A percentile compares a stretch with the other conserved stretches of the same genome.
These are phyloP conservation scores for Epizoanthus stellaris DNA, from an alignment of 92 coral and sea anemone species.

Conservation along the genomic window DNA sequence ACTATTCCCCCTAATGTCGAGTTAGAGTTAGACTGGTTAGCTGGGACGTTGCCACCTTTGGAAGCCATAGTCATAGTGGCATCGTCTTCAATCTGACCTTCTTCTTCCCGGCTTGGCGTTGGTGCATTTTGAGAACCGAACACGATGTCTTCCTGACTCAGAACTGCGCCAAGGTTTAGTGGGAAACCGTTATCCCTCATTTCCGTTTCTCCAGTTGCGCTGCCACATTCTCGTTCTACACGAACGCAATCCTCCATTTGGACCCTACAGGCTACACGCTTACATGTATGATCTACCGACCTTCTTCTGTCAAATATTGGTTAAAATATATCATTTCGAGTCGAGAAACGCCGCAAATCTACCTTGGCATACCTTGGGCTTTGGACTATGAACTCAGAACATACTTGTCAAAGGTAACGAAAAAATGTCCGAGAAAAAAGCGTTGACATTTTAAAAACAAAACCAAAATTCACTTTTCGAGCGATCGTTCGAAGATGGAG, in stretches of 20 bases:
- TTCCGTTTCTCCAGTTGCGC: background rate
- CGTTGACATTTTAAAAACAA: slow-evolving; percentile 38
- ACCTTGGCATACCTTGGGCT: slow-evolving; percentile 14
- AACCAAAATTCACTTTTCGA: slow-evolving; percentile 29
- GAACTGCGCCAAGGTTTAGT: slow-evolving; percentile 4
- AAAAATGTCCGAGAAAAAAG: slow-evolving; percentile 1
- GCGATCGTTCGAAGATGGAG: background rate
- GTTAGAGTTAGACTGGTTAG: slow-evolving; percentile 7
- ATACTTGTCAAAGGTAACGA: background rate
- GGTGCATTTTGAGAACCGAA: slow-evolving; percentile 29
- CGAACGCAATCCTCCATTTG: slow-evolving; percentile 26
- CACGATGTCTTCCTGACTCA: slow-evolving; percentile 7
- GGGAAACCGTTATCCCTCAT: background rate
- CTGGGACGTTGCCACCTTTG: slow-evolving; percentile 4
- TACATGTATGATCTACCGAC: background rate
- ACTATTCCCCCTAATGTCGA: slow-evolving; percentile 74
- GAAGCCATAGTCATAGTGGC: background rate
- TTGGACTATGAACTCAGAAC: slow-evolving; percentile 9
- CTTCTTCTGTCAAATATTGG: background rate
- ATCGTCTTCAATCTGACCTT: background rate
- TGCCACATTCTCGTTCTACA: background rate
- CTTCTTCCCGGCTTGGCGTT: slow-evolving; percentile 27
- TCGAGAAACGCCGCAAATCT: background rate
- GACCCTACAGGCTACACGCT: background rate
- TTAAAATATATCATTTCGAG: background rate